These are phyloP conservation scores for Cossypha dichroa DNA, from an alignment of 2,797 vertebrate genomes.

Conservation along the genomic window DNA sequence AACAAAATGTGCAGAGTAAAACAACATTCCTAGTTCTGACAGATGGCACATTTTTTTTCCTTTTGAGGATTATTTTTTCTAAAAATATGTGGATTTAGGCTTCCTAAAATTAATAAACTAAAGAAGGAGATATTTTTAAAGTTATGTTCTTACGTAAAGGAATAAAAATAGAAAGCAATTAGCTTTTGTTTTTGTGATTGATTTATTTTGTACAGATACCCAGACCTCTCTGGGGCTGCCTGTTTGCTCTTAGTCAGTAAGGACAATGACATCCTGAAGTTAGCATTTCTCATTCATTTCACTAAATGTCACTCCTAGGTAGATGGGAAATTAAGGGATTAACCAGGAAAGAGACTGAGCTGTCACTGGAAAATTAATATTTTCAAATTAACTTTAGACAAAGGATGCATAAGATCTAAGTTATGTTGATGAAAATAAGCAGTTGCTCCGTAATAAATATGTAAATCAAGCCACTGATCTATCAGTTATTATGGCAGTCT, in stretches of 20 bases:
- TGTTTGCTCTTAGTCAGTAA: background rate
- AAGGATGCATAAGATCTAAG: constrained; percentile 30
- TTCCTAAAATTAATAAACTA: background rate
- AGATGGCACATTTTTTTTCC: background rate
- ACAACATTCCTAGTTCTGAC: constrained; percentile 2
- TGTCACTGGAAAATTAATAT: constrained; percentile 53
- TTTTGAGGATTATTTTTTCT: constrained; percentile 6
- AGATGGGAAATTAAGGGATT: constrained; percentile 51
- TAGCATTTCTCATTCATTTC: constrained; percentile 21
- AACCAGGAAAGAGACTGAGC: constrained; percentile 27
- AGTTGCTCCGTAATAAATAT: constrained; percentile 16
- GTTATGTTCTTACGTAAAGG: background rate
- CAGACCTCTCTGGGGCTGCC: background rate
- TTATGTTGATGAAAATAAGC: constrained; percentile 41
- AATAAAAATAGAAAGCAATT: background rate
- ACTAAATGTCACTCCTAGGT: constrained; percentile 36
- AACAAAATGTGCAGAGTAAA: constrained; percentile 23
- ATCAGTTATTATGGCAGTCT: constrained; percentile 36
- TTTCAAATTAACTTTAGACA: constrained; percentile 50
- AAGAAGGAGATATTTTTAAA: background rate
- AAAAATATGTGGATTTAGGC: background rate
- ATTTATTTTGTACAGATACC: background rate
- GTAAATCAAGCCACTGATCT: constrained; percentile 49
- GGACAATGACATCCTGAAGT: background rate
- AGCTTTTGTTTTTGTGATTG: constrained; percentile 3